phyloP scores from a whole-genome alignment of 2,888 invertebrate species.

The Amblyjoppa proteus region DNA sequence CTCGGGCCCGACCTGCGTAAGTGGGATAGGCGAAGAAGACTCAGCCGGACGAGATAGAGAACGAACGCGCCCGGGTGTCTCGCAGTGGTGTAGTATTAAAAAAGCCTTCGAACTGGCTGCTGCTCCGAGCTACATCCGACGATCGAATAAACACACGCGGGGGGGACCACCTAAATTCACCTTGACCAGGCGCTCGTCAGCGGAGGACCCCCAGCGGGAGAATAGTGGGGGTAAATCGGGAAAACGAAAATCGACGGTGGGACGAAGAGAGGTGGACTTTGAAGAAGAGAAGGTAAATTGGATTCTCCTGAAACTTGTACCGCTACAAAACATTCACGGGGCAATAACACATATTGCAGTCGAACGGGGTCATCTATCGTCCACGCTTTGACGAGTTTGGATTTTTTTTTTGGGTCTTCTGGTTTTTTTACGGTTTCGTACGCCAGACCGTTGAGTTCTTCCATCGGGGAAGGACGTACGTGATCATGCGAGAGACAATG shows the following conservation, averaged over 20 bases:
- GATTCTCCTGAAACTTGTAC: constrained; percentile 44
- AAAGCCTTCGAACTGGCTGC: neutral
- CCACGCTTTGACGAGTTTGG: constrained; percentile 47
- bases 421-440: neutral
- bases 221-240: constrained; percentile 51
- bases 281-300: constrained; percentile 75
- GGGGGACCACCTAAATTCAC: constrained; percentile 41
- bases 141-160: constrained; percentile 13
- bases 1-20: constrained; percentile 64
- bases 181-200: constrained; percentile 7
- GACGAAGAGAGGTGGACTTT: constrained; percentile 76
- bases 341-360: constrained; percentile 51
- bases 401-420: neutral
- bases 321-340: constrained; percentile 13
- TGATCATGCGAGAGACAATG: constrained; percentile 50
- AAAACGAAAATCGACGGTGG: constrained; percentile 41
- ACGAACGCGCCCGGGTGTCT: constrained; percentile 15
- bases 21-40: constrained; percentile 69
- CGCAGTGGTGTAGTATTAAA: constrained; percentile 26
- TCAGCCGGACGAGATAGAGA: constrained; percentile 53
- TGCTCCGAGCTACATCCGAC: constrained; percentile 4
- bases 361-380: constrained; percentile 61
- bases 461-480: constrained; percentile 20
- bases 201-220: neutral
- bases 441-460: constrained; percentile 16